phyloP scores from a whole-genome alignment of 2,113 vertebrate genomes.

The Lasiurus borealis region DNA sequence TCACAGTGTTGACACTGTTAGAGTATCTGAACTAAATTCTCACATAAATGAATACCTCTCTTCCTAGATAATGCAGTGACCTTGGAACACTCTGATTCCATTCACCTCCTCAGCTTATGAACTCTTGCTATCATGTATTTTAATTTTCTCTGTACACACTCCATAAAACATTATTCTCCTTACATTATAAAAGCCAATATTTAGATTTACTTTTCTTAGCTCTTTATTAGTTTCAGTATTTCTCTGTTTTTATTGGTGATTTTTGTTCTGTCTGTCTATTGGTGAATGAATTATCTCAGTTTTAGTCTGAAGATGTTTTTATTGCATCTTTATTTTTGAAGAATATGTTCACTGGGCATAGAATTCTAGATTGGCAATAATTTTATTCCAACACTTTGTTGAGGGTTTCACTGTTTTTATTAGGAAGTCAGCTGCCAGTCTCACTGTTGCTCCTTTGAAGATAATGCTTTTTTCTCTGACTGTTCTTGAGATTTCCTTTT shows the following conservation, averaged over 20 bases:
- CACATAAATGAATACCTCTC: neutral
- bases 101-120: neutral
- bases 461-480: constrained; percentile 1
- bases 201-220: constrained; percentile 6
- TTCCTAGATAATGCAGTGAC: neutral
- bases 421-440: neutral
- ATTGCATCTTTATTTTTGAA: constrained; percentile 38
- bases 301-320: neutral
- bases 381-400: neutral
- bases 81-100: neutral
- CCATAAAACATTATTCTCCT: neutral
- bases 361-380: neutral
- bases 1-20: neutral
- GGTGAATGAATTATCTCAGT: neutral
- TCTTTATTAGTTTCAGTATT: neutral
- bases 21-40: neutral
- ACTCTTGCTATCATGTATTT: neutral
- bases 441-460: neutral
- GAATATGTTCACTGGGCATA: neutral
- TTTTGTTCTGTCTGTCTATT: neutral
- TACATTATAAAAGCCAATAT: neutral
- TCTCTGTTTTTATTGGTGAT: neutral
- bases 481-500: neutral
- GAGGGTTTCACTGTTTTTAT: neutral
- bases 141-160: neutral